These are phyloP conservation scores for Eupithecia vulgata DNA, from an alignment of 2,888 invertebrate species.

Conservation along the genomic window DNA sequence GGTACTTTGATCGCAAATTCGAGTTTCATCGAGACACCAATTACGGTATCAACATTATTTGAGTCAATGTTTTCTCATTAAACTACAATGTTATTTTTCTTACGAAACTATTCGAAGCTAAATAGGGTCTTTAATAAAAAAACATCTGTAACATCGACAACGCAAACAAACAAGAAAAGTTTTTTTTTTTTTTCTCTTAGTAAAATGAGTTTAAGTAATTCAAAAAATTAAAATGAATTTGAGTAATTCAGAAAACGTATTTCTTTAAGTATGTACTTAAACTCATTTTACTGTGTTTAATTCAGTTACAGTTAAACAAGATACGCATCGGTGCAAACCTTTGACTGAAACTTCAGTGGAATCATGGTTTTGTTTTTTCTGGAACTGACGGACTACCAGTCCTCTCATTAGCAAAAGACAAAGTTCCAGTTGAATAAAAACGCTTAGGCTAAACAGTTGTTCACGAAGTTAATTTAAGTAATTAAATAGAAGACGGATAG, in stretches of 20 bases:
- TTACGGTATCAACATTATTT: slow-evolving; percentile 22
- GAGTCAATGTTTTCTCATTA: not conserved
- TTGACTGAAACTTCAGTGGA: not conserved
- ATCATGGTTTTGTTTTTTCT: not conserved
- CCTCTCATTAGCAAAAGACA: slow-evolving; percentile 15
- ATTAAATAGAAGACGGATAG: not conserved
- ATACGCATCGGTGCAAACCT: not conserved
- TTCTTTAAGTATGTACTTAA: too few species aligned
- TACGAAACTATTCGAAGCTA: not conserved
- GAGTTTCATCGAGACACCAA: slow-evolving; percentile 36
- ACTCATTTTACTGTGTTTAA: not conserved
- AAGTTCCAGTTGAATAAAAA: slow-evolving; percentile 18
- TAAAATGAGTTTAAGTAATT: too few species aligned
- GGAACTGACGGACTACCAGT: not conserved
- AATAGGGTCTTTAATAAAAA: not conserved
- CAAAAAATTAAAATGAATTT: too few species aligned
- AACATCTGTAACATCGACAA: too few species aligned
- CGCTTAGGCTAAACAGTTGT: slow-evolving; percentile 36
- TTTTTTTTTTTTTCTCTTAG: too few species aligned
- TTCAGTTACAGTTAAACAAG: not conserved
- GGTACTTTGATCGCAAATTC: slow-evolving; percentile 32
- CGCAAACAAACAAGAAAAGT: too few species aligned
- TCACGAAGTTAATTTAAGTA: not conserved
- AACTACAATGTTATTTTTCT: not conserved
- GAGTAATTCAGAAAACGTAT: too few species aligned